Evolutionary conservation across 2,113 vertebrate genomes (phyloP), one percentile per base, ranked within the genome.

Genomic region (Numenius arquata): DNA sequence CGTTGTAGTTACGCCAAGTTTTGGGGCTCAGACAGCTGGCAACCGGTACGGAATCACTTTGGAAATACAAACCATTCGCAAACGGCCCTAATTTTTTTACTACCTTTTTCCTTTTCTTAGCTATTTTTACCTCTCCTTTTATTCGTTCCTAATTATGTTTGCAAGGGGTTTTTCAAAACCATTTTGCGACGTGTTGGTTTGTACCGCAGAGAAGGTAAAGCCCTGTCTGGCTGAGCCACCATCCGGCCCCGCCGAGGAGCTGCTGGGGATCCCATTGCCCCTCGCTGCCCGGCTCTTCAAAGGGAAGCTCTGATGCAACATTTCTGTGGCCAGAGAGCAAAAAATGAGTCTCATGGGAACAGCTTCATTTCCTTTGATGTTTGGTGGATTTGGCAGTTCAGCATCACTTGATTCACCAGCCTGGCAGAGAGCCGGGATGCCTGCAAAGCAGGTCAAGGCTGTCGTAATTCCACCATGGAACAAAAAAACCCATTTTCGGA

Each of bases 1-100:
- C 97, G 89, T 81, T 97, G 97, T 95, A 94, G 66, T 88, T 59
- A 66, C 67, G 96, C 97, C 97, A 98, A 85, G 40, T 80, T 89
- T 85, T 95, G 91, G 94, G 95, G 90, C 92, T 96, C 96, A 94
- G 92, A 96, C 97, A 96, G 85, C 97, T 98, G 97, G 95, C 94
- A 95, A 79, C 58, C 74, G 67, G 48, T 26, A 58, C 82, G 66
- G 94, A 93, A 91, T 93, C 89, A 78, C 41, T 88, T 79, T 93
- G 62, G 93, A 96, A 96, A 96, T 77, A 43, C 23, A 89, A 94
- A 62, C 87, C 87, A 50, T 62, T 85, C 0, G 18, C 79, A 96
- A 96, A 94, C 71, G 87, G 77, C 94, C 67, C 84, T 90, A 90
- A 29, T 66, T 86, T 52, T 94, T 97, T 86, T 78, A 67, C 63